Evolutionary conservation across 2,797 vertebrate species (phyloP).

Genomic region (Lerista edwardsae): DNA sequence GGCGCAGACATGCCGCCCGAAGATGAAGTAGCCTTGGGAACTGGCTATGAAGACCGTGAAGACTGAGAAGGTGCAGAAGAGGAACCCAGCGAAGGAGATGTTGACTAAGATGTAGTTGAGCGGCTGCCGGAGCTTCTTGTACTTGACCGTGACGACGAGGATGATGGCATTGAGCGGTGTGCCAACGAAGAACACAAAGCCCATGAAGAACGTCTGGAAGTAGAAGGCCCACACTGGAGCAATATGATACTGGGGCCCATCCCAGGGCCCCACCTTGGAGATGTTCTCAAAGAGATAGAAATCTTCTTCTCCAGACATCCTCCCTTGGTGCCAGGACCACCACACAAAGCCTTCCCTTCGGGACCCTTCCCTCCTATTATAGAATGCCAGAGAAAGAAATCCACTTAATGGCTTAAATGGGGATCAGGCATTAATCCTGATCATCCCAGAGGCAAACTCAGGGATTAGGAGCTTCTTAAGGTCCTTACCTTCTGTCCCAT

Average conservation of each 20-base stretch:
- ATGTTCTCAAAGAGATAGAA: conserved; percentile 83
- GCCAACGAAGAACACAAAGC: conserved; percentile 77
- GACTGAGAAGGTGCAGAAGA: conserved; percentile 79
- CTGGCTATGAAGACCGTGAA: conserved; percentile 80
- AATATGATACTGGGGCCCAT: conserved; percentile 85
- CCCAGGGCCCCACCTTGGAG: conserved; percentile 79
- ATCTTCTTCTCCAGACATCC: conserved; percentile 79
- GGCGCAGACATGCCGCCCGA: conserved; percentile 74
- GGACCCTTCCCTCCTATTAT: conserved; percentile 51
- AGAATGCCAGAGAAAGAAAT: conserved; percentile 58
- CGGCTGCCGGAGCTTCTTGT: conserved; percentile 83
- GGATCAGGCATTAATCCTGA: conserved; percentile 66
- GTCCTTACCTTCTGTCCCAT: conserved; percentile 27
- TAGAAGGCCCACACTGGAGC: conserved; percentile 82
- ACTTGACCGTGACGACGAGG: conserved; percentile 79
- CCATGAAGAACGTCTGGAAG: conserved; percentile 85
- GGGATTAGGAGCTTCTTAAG: conserved; percentile 66
- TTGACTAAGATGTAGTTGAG: conserved; percentile 88
- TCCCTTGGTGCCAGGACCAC: background rate
- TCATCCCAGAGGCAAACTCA: conserved; percentile 63
- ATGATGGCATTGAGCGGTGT: conserved; percentile 78
- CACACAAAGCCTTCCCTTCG: background rate
- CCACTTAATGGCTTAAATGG: conserved; percentile 56
- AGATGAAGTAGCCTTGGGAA: conserved; percentile 78
- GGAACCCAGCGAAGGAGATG: conserved; percentile 78